phyloP scores from a whole-genome alignment of 2,113 vertebrate species.

The Zonotrichia leucophrys region DNA sequence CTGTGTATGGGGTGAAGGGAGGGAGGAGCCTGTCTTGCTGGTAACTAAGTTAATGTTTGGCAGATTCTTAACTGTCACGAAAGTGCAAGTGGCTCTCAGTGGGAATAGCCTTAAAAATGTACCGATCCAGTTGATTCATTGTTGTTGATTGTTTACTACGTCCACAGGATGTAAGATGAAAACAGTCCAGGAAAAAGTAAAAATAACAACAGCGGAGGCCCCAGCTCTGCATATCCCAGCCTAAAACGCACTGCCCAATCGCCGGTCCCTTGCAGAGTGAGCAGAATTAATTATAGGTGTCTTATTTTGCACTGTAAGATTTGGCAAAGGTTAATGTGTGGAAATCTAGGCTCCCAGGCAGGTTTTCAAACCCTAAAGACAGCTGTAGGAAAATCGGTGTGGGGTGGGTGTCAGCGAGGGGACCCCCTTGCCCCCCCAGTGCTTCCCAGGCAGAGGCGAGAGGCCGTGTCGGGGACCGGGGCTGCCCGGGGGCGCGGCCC shows the following conservation, averaged over 20 bases:
- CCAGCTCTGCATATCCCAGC: not conserved
- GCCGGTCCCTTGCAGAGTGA: not conserved
- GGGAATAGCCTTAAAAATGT: conserved; percentile 66
- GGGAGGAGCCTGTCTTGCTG: conserved; percentile 9
- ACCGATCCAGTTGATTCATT: conserved; percentile 68
- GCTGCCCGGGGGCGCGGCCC: too few relatives aligned
- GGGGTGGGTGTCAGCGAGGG: not conserved
- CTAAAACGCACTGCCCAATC: not conserved
- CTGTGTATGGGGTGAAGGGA: conserved; percentile 68
- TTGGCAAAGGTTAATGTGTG: not conserved
- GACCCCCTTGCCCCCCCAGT: too few relatives aligned
- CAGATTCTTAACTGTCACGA: conserved; percentile 63
- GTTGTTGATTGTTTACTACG: conserved; percentile 61
- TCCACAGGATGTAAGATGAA: conserved; percentile 57
- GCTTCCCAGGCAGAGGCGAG: not conserved
- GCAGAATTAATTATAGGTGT: not conserved
- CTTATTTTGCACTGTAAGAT: not conserved
- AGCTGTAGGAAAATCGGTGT: not conserved
- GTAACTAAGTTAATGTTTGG: conserved; percentile 62
- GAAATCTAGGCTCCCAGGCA: not conserved
- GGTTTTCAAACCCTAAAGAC: not conserved
- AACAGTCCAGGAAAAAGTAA: conserved; percentile 38
- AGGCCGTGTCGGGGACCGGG: accelerated
- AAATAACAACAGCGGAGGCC: conserved; percentile 13
- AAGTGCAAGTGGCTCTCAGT: conserved; percentile 65